Conservation (phyloP, 2,888 invertebrate genomes). For the Dryadula phaetusa region DNA sequence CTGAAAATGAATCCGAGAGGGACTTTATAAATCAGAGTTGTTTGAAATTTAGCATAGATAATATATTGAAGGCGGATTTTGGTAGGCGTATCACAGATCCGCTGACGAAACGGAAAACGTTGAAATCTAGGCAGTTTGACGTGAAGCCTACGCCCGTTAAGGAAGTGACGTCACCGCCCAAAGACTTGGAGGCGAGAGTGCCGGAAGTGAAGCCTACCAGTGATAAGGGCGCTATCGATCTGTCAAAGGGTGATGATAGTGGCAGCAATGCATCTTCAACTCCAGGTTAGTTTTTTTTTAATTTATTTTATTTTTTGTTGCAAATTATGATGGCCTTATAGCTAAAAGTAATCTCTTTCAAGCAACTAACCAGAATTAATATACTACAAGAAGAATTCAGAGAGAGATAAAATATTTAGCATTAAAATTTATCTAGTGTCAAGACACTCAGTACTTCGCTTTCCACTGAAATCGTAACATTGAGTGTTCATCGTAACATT, state of each 20-base stretch:
- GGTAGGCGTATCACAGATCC: slow-evolving; percentile 89
- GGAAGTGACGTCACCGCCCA: slow-evolving; percentile 57
- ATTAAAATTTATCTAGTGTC: too few species aligned
- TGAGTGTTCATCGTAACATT: too few species aligned
- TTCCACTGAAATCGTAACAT: too few species aligned
- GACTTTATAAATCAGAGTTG: slow-evolving; percentile 83
- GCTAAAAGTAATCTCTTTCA: too few species aligned
- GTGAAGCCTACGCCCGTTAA: slow-evolving; percentile 65
- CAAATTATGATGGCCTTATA: too few species aligned
- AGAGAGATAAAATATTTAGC: too few species aligned
- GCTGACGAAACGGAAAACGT: slow-evolving; percentile 84
- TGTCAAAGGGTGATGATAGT: slow-evolving; percentile 76
- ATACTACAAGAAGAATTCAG: too few species aligned
- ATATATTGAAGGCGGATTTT: slow-evolving; percentile 93
- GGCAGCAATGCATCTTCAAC: slow-evolving; percentile 74
- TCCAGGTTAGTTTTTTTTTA: slow-evolving; percentile 66
- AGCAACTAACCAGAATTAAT: too few species aligned
- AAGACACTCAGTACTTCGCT: too few species aligned
- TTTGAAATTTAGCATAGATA: slow-evolving; percentile 93
- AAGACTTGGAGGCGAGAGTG: slow-evolving; percentile 69
- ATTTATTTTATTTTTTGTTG: too few species aligned
- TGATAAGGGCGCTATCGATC: slow-evolving; percentile 75
- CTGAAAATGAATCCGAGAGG: slow-evolving; percentile 69
- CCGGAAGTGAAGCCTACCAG: slow-evolving; percentile 71
- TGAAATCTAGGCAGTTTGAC: slow-evolving; percentile 63